phyloP scores from a whole-genome alignment of 1,140 invertebrate genomes.

The Brachionus manjavacas region DNA sequence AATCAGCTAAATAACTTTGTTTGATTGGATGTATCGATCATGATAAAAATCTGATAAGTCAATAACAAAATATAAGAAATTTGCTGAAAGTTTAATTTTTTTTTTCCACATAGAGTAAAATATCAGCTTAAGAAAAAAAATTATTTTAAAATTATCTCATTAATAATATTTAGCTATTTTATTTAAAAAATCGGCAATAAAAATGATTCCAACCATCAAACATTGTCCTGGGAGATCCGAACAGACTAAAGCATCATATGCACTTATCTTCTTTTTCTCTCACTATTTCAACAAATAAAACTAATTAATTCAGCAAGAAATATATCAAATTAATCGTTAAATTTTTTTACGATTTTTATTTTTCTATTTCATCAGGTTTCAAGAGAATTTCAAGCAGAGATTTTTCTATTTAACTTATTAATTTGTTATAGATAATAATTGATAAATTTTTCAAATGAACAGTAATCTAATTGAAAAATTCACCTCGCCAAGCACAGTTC shows the following conservation, averaged over 20 bases:
- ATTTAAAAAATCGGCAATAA: background rate
- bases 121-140: background rate
- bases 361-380: constrained; percentile 22
- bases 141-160: constrained; percentile 33
- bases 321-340: constrained; percentile 40
- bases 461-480: background rate
- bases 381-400: background rate
- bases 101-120: background rate
- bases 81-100: background rate
- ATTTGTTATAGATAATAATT: constrained; percentile 17
- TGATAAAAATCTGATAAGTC: constrained; percentile 9
- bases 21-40: background rate
- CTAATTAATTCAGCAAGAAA: constrained; percentile 33
- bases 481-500: too few relatives aligned
- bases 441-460: constrained; percentile 1
- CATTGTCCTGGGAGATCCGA: background rate
- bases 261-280: background rate
- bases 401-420: constrained; percentile 13
- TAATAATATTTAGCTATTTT: constrained; percentile 13
- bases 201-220: background rate
- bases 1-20: background rate
- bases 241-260: background rate
- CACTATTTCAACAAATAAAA: constrained; percentile 14
- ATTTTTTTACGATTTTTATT: background rate
- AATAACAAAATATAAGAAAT: background rate